phyloP scores from a whole-genome alignment of 2,888 invertebrate genomes.

The Linnaemya vulpina region DNA sequence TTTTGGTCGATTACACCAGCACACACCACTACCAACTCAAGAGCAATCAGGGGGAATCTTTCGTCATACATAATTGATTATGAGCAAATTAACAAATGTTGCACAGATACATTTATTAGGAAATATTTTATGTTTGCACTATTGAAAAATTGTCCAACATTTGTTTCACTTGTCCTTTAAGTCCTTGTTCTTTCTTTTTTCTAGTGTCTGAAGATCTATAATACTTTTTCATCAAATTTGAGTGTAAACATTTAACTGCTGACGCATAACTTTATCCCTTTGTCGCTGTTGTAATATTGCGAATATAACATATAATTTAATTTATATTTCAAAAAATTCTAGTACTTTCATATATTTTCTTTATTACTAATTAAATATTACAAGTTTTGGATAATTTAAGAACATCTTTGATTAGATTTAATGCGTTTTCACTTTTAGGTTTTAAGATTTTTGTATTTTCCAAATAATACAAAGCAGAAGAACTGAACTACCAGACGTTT shows the following conservation, averaged over 20 bases:
- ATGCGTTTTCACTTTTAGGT: conserved; percentile 50
- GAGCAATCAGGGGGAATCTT: conserved; percentile 45
- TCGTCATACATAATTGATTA: conserved; percentile 64
- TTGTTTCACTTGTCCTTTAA: conserved; percentile 56
- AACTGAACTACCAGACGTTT: neutral
- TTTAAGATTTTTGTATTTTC: conserved; percentile 60
- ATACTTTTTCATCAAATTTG: conserved; percentile 54
- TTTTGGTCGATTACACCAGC: conserved; percentile 46
- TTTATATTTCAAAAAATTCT: neutral
- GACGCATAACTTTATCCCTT: conserved; percentile 70
- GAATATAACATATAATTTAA: neutral
- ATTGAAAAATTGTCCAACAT: neutral
- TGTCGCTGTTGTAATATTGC: conserved; percentile 50
- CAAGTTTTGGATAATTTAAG: conserved; percentile 27
- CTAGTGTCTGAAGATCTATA: conserved; percentile 28
- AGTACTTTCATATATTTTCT: conserved; percentile 9
- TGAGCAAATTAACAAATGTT: conserved; percentile 56
- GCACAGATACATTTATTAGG: neutral
- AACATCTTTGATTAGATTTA: conserved; percentile 24
- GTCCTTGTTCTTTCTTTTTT: conserved; percentile 29
- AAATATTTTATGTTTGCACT: neutral
- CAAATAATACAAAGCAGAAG: conserved; percentile 45
- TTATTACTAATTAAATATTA: neutral
- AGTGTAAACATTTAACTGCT: conserved; percentile 70
- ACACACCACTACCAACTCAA: conserved; percentile 35